phyloP scores from a whole-genome alignment of 1,140 invertebrate species.

The Eriosoma lanigerum region DNA sequence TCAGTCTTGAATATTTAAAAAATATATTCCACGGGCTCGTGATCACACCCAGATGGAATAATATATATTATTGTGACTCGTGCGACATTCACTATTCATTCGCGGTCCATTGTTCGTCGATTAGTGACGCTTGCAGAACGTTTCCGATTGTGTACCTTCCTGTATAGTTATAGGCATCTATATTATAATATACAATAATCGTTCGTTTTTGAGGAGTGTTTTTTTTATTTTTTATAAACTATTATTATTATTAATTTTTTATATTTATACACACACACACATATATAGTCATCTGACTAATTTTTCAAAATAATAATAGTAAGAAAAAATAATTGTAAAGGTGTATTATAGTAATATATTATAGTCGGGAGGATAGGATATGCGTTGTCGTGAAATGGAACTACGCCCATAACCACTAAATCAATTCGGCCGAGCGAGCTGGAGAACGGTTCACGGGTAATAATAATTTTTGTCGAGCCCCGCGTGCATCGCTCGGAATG shows the following conservation, averaged over 20 bases:
- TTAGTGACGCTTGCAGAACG: conserved; percentile 43
- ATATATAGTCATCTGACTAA: too few relatives aligned
- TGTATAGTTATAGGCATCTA: too few relatives aligned
- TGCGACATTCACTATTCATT: conserved; percentile 46
- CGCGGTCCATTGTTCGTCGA: conserved; percentile 43
- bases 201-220: conserved; percentile 30
- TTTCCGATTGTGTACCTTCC: conserved; percentile 34
- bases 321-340: conserved; percentile 11
- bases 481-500: neutral
- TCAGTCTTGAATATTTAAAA: too few relatives aligned
- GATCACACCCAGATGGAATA: conserved; percentile 15
- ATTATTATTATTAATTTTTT: neutral
- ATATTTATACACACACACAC: too few relatives aligned
- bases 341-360: too few relatives aligned
- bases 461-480: conserved; percentile 40
- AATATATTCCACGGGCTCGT: conserved; percentile 29
- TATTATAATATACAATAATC: conserved; percentile 18
- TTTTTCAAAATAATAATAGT: neutral
- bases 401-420: conserved; percentile 50
- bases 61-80: conserved; percentile 28
- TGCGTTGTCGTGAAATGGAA: conserved; percentile 44
- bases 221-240: neutral
- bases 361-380: too few relatives aligned
- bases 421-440: conserved; percentile 17
- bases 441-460: conserved; percentile 17